A percentile compares a stretch with the other conserved stretches of the same genome.
Conservation (phyloP, 2,113 vertebrate genomes). For the Diphyllodes magnificus region DNA sequence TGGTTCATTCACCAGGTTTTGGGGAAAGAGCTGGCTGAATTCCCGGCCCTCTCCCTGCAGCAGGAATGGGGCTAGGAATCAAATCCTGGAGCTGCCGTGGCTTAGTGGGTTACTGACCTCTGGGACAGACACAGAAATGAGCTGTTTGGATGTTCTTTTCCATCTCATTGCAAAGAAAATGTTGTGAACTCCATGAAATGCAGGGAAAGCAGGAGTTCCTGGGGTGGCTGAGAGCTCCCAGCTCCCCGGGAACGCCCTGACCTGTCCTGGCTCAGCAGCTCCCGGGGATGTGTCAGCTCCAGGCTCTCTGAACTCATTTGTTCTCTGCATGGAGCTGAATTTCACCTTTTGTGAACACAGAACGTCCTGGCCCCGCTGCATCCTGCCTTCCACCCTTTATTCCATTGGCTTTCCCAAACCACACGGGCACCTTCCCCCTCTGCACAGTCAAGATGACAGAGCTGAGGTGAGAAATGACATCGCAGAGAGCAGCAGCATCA, state of each 20-base stretch:
- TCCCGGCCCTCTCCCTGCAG: neutral
- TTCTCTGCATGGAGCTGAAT: neutral
- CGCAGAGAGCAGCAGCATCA: neutral
- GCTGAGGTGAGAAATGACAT: neutral
- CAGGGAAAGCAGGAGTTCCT: neutral
- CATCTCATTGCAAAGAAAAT: neutral
- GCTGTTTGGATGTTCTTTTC: neutral
- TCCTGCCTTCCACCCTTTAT: neutral
- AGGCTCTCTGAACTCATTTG: neutral
- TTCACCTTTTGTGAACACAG: neutral
- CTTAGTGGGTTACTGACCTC: neutral
- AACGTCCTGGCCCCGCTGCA: neutral
- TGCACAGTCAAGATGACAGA: neutral
- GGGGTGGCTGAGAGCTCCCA: neutral
- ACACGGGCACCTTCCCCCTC: neutral
- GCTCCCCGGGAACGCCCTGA: neutral
- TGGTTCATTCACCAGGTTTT: accelerated
- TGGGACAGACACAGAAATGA: accelerated
- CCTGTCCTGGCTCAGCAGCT: neutral
- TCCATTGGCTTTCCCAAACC: neutral
- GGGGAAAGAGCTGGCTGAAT: neutral
- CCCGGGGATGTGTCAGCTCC: neutral
- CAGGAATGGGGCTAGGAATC: neutral
- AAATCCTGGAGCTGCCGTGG: neutral
- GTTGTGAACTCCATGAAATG: neutral